Conservation (phyloP, 2,888 invertebrate species). For the Conops quadrifasciatus region DNA sequence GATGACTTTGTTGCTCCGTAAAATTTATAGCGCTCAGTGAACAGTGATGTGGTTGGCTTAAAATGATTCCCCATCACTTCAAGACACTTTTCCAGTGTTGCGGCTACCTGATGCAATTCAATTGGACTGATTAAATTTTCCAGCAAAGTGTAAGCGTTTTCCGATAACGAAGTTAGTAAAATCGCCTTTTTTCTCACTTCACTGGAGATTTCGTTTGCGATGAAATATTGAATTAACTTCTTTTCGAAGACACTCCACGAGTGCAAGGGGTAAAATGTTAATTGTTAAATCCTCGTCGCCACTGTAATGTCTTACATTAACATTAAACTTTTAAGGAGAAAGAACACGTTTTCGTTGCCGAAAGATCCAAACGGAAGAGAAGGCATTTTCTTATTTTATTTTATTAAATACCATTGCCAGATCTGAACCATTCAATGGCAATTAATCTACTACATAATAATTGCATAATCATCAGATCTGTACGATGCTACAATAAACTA, state of each 20-base stretch:
- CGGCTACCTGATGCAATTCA: not conserved
- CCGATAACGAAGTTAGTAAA: conserved; percentile 14
- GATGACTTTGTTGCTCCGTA: conserved; percentile 39
- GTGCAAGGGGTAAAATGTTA: not conserved
- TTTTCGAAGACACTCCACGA: conserved; percentile 10
- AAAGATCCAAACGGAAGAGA: too few species aligned
- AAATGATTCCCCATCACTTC: conserved; percentile 16
- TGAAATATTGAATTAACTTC: conserved; percentile 16
- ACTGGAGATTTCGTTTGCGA: conserved; percentile 10
- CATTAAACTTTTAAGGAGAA: too few species aligned
- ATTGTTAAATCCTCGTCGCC: not conserved
- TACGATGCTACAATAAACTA: too few species aligned
- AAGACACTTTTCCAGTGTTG: not conserved
- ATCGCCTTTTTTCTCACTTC: conserved; percentile 16
- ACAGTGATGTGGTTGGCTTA: conserved; percentile 41
- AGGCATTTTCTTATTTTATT: too few species aligned
- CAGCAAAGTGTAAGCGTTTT: conserved; percentile 9
- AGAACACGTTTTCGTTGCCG: too few species aligned
- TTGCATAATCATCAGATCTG: too few species aligned
- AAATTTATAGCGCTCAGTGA: conserved; percentile 43
- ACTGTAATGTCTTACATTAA: conserved; percentile 1
- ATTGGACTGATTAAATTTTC: conserved; percentile 14
- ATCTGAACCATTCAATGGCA: too few species aligned
- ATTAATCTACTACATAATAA: too few species aligned
- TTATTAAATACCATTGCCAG: too few species aligned